Evolutionary conservation across 2,888 invertebrate species (phyloP).

Genomic region (Apoderus coryli): DNA sequence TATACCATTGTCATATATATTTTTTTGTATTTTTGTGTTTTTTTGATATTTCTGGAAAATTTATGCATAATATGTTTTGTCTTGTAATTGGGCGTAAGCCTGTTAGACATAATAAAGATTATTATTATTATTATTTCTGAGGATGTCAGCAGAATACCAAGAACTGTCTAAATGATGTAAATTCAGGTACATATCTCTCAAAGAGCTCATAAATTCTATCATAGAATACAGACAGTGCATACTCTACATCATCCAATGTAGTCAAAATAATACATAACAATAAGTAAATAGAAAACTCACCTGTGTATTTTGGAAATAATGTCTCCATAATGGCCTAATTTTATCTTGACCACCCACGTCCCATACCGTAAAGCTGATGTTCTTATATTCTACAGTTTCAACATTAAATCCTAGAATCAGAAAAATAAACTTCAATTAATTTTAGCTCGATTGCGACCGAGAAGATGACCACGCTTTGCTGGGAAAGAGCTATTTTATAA

Average conservation of each 20-base stretch:
- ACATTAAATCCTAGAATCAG: conserved; percentile 78
- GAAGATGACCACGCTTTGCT: too few relatives aligned
- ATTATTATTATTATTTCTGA: too few relatives aligned
- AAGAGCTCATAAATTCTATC: conserved; percentile 2
- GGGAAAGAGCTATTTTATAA: too few relatives aligned
- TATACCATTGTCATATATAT: too few relatives aligned
- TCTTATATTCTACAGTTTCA: conserved; percentile 98
- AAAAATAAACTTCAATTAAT: too few relatives aligned
- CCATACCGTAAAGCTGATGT: conserved; percentile 98
- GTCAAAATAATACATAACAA: background rate
- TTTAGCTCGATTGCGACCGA: too few relatives aligned
- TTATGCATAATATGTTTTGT: too few relatives aligned
- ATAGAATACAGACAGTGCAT: background rate
- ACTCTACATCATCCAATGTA: background rate
- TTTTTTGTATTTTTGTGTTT: too few relatives aligned
- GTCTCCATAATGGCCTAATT: conserved; percentile 95
- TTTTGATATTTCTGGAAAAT: too few relatives aligned
- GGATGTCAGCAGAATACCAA: too few relatives aligned
- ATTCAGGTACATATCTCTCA: background rate
- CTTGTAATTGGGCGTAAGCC: too few relatives aligned
- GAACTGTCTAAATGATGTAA: background rate
- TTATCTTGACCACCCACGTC: conserved; percentile 97
- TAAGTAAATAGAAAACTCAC: conserved; percentile 36
- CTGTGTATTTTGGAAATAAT: conserved; percentile 98
- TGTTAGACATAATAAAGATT: too few relatives aligned